A percentile compares a stretch with the other conserved stretches of the same genome.
These are phyloP conservation scores for Pelodiscus sinensis DNA, from an alignment of 2,113 vertebrate genomes.

Conservation along the genomic window DNA sequence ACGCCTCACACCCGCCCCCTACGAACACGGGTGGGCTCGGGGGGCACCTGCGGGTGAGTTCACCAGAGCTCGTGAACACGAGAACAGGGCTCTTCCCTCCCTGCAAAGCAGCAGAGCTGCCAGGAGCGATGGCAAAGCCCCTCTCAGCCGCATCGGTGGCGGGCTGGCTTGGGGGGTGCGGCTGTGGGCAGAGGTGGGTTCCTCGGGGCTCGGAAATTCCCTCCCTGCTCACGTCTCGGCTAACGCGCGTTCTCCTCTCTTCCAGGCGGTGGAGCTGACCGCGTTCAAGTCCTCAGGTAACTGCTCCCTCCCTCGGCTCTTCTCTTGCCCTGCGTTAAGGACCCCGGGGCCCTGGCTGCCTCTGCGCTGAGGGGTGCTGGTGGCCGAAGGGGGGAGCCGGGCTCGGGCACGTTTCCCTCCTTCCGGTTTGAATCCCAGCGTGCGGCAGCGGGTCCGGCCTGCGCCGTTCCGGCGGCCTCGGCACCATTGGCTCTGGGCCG, in stretches of 20 bases:
- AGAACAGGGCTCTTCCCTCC: not conserved
- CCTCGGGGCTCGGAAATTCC: too few species aligned
- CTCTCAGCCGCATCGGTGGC: fast-evolving
- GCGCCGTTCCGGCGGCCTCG: not conserved
- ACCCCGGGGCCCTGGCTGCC: not conserved
- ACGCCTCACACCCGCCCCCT: not conserved
- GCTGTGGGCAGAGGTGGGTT: not conserved
- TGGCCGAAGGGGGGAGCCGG: not conserved
- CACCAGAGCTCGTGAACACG: not conserved
- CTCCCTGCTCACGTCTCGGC: not conserved
- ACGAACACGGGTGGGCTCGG: not conserved
- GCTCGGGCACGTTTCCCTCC: not conserved
- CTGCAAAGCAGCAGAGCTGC: not conserved
- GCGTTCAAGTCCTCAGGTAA: constrained; percentile 91
- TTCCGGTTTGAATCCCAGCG: not conserved
- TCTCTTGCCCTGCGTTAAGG: not conserved
- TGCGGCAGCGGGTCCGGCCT: not conserved
- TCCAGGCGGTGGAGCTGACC: constrained; percentile 89
- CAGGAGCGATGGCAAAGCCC: not conserved
- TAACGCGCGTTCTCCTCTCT: constrained; percentile 25
- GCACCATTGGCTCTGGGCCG: not conserved
- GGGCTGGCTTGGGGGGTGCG: not conserved
- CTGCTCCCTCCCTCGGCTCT: fast-evolving
- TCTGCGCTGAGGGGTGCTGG: not conserved
- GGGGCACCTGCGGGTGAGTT: not conserved